These are phyloP conservation scores for Sus scrofa DNA, from an alignment of 2,113 vertebrate species.

Conservation along the genomic window DNA sequence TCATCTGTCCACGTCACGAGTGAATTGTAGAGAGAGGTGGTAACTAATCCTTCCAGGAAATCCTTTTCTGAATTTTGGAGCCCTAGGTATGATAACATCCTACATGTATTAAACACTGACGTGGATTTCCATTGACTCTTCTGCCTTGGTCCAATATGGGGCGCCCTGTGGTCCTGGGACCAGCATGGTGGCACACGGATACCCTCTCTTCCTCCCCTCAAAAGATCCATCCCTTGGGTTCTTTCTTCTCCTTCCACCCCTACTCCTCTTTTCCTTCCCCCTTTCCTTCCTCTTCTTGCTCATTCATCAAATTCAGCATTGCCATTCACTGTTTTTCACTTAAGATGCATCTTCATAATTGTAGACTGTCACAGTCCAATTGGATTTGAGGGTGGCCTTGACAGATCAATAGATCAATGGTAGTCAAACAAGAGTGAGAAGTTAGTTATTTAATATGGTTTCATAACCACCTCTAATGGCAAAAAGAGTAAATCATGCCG, in stretches of 20 bases:
- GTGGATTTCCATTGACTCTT: background rate
- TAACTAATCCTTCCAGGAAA: background rate
- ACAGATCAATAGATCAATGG: background rate
- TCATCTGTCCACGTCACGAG: background rate
- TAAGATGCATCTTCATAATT: background rate
- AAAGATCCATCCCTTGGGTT: background rate
- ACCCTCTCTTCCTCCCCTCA: background rate
- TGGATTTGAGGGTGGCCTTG: background rate
- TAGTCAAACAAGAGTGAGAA: conserved; percentile 15
- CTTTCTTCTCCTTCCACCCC: background rate
- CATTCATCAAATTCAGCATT: background rate
- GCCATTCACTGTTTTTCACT: background rate
- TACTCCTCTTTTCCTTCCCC: background rate
- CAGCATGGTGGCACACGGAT: background rate
- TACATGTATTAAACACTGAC: background rate
- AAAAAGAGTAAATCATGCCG: background rate
- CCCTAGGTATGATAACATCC: background rate
- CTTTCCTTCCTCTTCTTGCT: background rate
- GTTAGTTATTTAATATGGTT: background rate
- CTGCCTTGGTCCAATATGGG: background rate
- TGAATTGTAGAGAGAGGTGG: background rate
- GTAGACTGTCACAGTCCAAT: background rate
- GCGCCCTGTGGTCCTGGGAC: background rate
- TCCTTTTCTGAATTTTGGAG: background rate
- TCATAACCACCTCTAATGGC: background rate